Percentiles rank a stretch among this genome's conserved stretches.
phyloP scores from a whole-genome alignment of 2,888 invertebrate genomes.

The Scaptomyza flava region DNA sequence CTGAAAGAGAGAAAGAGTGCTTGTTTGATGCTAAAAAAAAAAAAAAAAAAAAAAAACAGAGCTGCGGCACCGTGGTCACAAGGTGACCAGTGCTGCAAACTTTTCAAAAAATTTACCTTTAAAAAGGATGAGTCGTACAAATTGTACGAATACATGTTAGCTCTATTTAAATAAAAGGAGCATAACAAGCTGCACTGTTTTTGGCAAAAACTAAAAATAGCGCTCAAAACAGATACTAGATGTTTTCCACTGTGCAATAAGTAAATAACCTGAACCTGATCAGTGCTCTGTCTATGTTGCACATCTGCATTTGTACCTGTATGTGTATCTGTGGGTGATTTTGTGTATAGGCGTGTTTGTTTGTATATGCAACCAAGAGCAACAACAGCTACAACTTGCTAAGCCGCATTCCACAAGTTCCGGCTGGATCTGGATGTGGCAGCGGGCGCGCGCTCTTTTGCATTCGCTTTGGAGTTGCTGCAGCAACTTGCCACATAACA shows the following conservation, averaged over 20 bases:
- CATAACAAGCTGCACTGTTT: neutral
- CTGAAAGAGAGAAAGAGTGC: constrained; percentile 12
- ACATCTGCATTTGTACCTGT: constrained; percentile 52
- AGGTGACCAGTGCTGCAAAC: neutral
- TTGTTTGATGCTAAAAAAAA: constrained; percentile 35
- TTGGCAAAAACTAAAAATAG: neutral
- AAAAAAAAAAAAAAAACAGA: constrained; percentile 55
- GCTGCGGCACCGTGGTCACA: constrained; percentile 23
- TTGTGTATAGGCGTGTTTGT: constrained; percentile 15
- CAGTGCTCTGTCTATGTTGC: constrained; percentile 53
- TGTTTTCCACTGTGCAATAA: constrained; percentile 39
- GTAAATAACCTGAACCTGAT: constrained; percentile 57
- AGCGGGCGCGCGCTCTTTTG: constrained; percentile 51
- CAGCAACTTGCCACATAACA: constrained; percentile 57
- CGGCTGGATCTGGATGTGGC: constrained; percentile 41
- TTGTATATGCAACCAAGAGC: constrained; percentile 23
- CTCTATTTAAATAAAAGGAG: neutral
- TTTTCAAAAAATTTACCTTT: neutral
- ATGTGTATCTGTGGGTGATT: constrained; percentile 6
- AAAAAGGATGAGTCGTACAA: neutral
- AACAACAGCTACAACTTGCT: constrained; percentile 62
- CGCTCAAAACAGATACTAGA: neutral
- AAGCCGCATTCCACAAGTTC: constrained; percentile 68
- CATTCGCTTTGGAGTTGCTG: constrained; percentile 28
- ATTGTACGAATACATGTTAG: neutral